phyloP scores from a whole-genome alignment of 2,113 vertebrate genomes.

The Zosterops pallidus region DNA sequence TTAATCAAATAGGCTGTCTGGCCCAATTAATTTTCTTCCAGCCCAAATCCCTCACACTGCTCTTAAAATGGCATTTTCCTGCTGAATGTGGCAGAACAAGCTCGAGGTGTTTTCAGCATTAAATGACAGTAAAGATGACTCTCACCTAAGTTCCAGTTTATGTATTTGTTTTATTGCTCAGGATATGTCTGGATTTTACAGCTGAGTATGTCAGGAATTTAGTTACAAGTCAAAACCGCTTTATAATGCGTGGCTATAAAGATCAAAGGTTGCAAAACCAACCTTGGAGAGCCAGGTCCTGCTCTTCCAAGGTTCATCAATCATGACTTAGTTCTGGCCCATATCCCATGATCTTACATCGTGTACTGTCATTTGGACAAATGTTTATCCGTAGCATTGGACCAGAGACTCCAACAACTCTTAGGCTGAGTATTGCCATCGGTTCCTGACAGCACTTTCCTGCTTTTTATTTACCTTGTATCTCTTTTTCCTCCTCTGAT shows the following conservation, averaged over 20 bases:
- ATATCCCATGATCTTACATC: slow-evolving; percentile 26
- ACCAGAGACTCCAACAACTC: slow-evolving; percentile 3
- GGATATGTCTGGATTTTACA: slow-evolving; percentile 77
- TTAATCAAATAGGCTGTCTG: slow-evolving; percentile 36
- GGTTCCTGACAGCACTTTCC: background rate
- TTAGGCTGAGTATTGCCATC: background rate
- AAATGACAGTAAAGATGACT: slow-evolving; percentile 61
- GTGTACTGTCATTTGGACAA: slow-evolving; percentile 23
- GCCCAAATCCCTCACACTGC: slow-evolving; percentile 30
- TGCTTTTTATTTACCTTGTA: background rate
- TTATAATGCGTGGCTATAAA: slow-evolving; percentile 56
- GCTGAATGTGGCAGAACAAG: slow-evolving; percentile 35
- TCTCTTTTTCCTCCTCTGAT: background rate
- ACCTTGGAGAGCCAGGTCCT: slow-evolving; percentile 26
- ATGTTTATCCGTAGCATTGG: slow-evolving; percentile 14
- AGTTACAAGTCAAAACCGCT: slow-evolving; percentile 62
- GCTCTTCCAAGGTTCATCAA: slow-evolving; percentile 52
- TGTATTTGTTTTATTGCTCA: slow-evolving; percentile 77
- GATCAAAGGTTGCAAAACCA: slow-evolving; percentile 67
- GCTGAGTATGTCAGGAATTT: slow-evolving; percentile 73
- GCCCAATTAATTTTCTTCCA: slow-evolving; percentile 56
- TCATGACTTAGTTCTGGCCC: slow-evolving; percentile 45
- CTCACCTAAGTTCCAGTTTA: slow-evolving; percentile 68
- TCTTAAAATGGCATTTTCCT: background rate
- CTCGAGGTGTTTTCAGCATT: slow-evolving; percentile 60